These are phyloP conservation scores for Orgyia antiqua DNA, from an alignment of 2,888 invertebrate genomes.

Conservation along the genomic window DNA sequence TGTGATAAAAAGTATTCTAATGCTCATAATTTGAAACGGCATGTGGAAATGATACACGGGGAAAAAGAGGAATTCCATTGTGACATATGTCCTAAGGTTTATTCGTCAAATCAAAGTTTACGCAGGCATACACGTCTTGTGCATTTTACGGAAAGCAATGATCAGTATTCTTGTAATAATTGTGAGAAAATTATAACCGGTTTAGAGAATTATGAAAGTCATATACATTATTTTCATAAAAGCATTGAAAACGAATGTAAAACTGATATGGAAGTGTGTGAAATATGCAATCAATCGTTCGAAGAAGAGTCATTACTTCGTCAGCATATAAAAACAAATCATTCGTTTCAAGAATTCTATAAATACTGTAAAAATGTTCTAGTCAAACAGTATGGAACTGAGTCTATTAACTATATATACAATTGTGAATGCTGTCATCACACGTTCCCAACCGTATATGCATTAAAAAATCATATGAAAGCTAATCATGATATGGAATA, in stretches of 20 bases:
- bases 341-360: slow-evolving; percentile 53
- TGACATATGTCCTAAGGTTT: slow-evolving; percentile 52
- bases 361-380: slow-evolving; percentile 49
- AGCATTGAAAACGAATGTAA: slow-evolving; percentile 1
- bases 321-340: slow-evolving; percentile 48
- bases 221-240: slow-evolving; percentile 23
- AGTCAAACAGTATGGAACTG: slow-evolving; percentile 26
- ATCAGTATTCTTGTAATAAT: slow-evolving; percentile 25
- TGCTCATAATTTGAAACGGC: slow-evolving; percentile 48
- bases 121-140: slow-evolving; percentile 38
- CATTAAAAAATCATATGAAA: slow-evolving; percentile 54
- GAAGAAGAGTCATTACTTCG: slow-evolving; percentile 39
- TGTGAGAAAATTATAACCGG: slow-evolving; percentile 30
- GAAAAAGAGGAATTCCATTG: slow-evolving; percentile 46
- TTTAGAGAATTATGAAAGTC: slow-evolving; percentile 30
- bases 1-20: slow-evolving; percentile 53
- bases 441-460: slow-evolving; percentile 38
- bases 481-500: slow-evolving; percentile 47
- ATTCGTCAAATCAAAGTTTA: slow-evolving; percentile 54
- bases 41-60: slow-evolving; percentile 50
- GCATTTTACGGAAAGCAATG: slow-evolving; percentile 33
- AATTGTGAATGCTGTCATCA: slow-evolving; percentile 51
- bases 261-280: slow-evolving; percentile 27
- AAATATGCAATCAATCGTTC: slow-evolving; percentile 37
- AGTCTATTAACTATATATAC: slow-evolving; percentile 20